Conservation (phyloP, 2,888 invertebrate genomes). For the Drosophila lacicola region DNA sequence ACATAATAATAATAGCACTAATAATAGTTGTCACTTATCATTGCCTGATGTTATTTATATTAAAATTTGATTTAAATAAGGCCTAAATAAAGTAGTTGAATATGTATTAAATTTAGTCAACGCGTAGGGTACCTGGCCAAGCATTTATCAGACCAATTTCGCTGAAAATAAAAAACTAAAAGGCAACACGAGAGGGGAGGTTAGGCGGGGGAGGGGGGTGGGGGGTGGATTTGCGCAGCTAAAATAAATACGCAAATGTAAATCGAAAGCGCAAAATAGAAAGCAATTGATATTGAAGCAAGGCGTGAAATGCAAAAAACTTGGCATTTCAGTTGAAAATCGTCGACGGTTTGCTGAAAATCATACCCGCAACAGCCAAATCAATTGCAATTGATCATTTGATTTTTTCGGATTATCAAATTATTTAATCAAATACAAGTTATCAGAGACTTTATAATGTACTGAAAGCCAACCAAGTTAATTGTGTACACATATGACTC, state of each 20-base stretch:
- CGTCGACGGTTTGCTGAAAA: slow-evolving; percentile 74
- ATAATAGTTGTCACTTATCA: too few species aligned
- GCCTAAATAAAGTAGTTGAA: not conserved
- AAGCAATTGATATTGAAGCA: slow-evolving; percentile 73
- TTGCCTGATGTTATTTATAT: too few species aligned
- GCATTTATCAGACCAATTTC: slow-evolving; percentile 14
- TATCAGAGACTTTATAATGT: slow-evolving; percentile 13
- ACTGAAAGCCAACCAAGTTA: slow-evolving; percentile 6
- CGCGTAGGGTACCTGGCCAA: slow-evolving; percentile 29
- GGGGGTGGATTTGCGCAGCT: slow-evolving; percentile 50
- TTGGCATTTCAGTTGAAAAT: slow-evolving; percentile 74
- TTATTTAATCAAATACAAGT: not conserved
- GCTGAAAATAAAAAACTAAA: slow-evolving; percentile 50
- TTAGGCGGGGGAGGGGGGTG: not conserved
- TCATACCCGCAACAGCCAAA: slow-evolving; percentile 43
- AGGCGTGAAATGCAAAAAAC: slow-evolving; percentile 57
- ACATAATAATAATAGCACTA: too few species aligned
- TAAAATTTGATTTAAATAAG: too few species aligned
- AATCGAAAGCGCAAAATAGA: slow-evolving; percentile 78
- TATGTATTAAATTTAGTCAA: not conserved
- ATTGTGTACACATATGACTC: not conserved
- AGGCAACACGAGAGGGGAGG: slow-evolving; percentile 18
- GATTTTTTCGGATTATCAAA: not conserved
- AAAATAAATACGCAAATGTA: slow-evolving; percentile 73
- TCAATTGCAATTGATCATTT: not conserved